These are phyloP conservation scores for Rhabdomys pumilio DNA, from an alignment of 2,797 vertebrate genomes.

Conservation along the genomic window DNA sequence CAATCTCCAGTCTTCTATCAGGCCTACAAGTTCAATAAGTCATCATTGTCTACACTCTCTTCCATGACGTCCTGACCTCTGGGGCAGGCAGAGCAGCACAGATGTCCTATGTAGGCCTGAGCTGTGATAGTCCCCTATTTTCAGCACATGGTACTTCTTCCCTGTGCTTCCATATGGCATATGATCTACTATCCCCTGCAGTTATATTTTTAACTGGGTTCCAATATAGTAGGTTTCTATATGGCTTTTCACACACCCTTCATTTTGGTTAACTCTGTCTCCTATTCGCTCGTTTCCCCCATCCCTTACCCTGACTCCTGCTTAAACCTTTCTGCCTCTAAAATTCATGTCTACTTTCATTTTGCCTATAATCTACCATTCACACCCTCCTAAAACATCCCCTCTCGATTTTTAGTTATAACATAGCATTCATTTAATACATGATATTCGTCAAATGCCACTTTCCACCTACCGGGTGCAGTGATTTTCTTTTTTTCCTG, in stretches of 20 bases:
- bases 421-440: not conserved
- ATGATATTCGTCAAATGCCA: not conserved
- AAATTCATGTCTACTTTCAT: not conserved
- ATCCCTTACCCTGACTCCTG: not conserved
- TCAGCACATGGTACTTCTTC: not conserved
- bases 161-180: not conserved
- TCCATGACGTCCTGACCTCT: not conserved
- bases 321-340: not conserved
- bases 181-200: not conserved
- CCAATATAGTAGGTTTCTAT: not conserved
- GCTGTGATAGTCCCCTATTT: not conserved
- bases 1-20: conserved; percentile 42
- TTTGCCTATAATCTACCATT: not conserved
- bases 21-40: conserved; percentile 54
- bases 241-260: not conserved
- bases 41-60: not conserved
- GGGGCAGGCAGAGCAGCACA: not conserved
- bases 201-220: not conserved
- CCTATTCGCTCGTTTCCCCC: not conserved
- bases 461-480: not conserved
- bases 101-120: not conserved
- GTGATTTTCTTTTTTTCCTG: not conserved
- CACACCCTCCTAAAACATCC: not conserved
- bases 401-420: not conserved
- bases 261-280: not conserved